Base-by-base conservation (phyloP, 2,113 vertebrate genomes). In the Ctenodactylus gundi region DNA sequence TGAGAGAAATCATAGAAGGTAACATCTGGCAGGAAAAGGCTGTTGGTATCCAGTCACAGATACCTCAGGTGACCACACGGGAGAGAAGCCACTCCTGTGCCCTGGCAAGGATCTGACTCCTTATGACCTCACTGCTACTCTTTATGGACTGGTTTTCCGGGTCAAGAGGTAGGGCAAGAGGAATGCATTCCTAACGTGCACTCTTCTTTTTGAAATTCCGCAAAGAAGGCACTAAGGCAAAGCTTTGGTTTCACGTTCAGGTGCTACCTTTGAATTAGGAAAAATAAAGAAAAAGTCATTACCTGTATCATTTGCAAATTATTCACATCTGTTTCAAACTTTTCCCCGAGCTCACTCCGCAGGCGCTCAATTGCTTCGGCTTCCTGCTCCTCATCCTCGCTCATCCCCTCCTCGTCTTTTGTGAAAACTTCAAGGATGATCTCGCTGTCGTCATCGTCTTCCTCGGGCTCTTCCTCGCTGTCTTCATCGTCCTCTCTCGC, bases 371-470 rank as follows among this genome's bases (percentile, higher is more conserved):
- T 51, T 17, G 98, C 99, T 1, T 98, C 97, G 1, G 3, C 87
- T 93, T 99, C 98, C 46, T 98, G 98, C 93, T 99, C 98, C 7
- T 98, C 98, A 36, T 98, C 97, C 0, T 94, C 97, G 39, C 98
- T 98, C 55, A 97, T 97, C 1, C 98, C 97, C 25, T 99, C 98
- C 29, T 99, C 99, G 6, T 97, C 96, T 96, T 98, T 98, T 44
- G 97, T 98, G 97, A 99, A 99, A 92, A 99, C 98, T 95, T 98
- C 97, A 31, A 99, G 98, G 84, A 98, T 96, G 65, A 97, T 98
- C 72, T 99, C 98, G 83, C 99, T 97, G 68, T 98, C 98, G 17
- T 98, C 98, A 44, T 97, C 97, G 4, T 98, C 98, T 0, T 97
- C 97, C 17, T 97, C 96, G 29, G 7, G 21, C 1, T 98, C 98